Evolutionary conservation across 1,140 invertebrate genomes (phyloP).

Genomic region (Prorops nasuta): DNA sequence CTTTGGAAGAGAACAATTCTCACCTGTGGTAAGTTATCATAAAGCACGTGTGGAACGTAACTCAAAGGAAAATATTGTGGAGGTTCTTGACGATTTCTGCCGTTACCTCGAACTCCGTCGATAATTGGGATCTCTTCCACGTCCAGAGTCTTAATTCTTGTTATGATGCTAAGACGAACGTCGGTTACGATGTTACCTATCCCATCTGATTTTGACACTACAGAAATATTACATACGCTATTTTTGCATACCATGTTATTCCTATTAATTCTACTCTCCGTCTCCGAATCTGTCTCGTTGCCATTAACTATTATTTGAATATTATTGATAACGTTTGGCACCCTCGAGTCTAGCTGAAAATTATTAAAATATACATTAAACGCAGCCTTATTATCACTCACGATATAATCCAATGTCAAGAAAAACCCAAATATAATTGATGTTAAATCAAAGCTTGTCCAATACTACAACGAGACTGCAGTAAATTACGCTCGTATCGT

Average conservation of each 20-base stretch:
- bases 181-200: conserved; percentile 29
- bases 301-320: conserved; percentile 22
- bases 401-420: too few species aligned
- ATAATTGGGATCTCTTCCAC: conserved; percentile 30
- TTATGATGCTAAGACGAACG: conserved; percentile 24
- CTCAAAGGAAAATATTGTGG: conserved; percentile 4
- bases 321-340: conserved; percentile 19
- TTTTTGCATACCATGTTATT: conserved; percentile 13
- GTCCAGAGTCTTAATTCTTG: conserved; percentile 12
- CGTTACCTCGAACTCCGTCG: conserved; percentile 22
- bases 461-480: too few species aligned
- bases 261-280: too few species aligned
- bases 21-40: not conserved
- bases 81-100: not conserved
- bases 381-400: too few species aligned
- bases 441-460: too few species aligned
- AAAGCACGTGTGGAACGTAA: conserved; percentile 29
- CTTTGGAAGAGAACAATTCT: not conserved
- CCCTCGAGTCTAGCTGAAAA: not conserved
- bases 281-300: conserved; percentile 12
- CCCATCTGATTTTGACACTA: conserved; percentile 14
- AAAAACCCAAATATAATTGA: too few species aligned
- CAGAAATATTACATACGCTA: conserved; percentile 22
- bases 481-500: too few species aligned
- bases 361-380: too few species aligned